Conservation (phyloP, 2,113 vertebrate genomes). For the Regulus satrapa region DNA sequence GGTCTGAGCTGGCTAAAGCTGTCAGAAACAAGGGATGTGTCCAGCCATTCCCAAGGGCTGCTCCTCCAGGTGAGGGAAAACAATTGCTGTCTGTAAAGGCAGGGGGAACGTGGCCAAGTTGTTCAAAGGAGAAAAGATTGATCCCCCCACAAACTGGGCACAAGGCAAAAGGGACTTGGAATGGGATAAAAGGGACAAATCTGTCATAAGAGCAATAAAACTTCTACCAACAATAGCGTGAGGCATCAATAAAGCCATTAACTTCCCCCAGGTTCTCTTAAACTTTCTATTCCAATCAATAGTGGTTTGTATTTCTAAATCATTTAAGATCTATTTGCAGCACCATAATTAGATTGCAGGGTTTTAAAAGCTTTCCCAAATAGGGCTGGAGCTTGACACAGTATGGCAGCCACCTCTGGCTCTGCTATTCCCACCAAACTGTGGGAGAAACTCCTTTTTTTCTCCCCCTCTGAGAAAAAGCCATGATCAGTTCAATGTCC, state of each 20-base stretch:
- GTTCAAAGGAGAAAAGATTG: neutral
- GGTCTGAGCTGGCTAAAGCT: neutral
- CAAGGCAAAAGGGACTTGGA: neutral
- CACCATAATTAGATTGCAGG: neutral
- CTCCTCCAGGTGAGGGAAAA: neutral
- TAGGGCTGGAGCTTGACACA: neutral
- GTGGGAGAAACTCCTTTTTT: neutral
- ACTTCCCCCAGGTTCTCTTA: neutral
- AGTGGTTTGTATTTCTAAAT: neutral
- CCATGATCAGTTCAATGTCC: neutral
- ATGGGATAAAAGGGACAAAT: neutral
- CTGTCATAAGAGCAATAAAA: neutral
- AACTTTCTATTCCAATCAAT: neutral
- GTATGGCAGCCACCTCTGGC: rapidly evolving
- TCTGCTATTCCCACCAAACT: rapidly evolving
- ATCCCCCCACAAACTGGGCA: neutral
- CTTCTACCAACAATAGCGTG: neutral
- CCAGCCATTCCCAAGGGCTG: neutral
- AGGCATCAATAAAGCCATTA: neutral
- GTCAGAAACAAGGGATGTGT: neutral
- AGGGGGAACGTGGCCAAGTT: neutral
- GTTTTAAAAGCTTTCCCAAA: neutral
- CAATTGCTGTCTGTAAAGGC: neutral
- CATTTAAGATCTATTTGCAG: neutral
- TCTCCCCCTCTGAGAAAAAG: neutral